A percentile compares a stretch with the other conserved stretches of the same genome.
Conservation (phyloP, 2,797 vertebrate species). For the Cottoperca gobio region DNA sequence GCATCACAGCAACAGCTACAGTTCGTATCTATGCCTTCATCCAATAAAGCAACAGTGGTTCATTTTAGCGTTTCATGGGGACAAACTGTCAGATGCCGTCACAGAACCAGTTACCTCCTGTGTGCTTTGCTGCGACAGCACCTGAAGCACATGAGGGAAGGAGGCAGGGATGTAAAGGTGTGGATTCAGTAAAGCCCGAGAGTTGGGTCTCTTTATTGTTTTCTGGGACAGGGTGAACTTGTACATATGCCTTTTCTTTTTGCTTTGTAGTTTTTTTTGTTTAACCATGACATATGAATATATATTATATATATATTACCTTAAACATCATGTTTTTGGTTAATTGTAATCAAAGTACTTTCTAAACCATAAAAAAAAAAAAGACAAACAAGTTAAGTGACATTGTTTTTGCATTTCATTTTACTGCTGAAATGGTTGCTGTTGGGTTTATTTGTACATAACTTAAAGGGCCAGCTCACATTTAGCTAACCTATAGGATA, state of each 20-base stretch:
- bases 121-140: constrained; percentile 75
- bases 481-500: constrained; percentile 89
- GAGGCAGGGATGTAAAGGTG: constrained; percentile 45
- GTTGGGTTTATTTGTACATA: constrained; percentile 91
- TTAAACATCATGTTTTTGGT: constrained; percentile 75
- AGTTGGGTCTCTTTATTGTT: constrained; percentile 55
- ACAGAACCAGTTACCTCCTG: constrained; percentile 79
- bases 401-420: constrained; percentile 81
- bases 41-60: constrained; percentile 63
- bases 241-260: constrained; percentile 93
- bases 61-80: constrained; percentile 43
- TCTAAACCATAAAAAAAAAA: constrained; percentile 82
- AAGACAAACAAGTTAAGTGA: constrained; percentile 69
- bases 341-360: constrained; percentile 86
- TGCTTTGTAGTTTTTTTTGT: constrained; percentile 87
- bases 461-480: constrained; percentile 88
- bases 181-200: constrained; percentile 71
- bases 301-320: constrained; percentile 78
- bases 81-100: constrained; percentile 81
- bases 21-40: constrained; percentile 81
- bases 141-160: constrained; percentile 50
- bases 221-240: constrained; percentile 82
- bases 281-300: constrained; percentile 77
- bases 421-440: constrained; percentile 90
- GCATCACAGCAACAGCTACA: constrained; percentile 74